These are phyloP conservation scores for Caradrina kadenii DNA, from an alignment of 2,888 invertebrate genomes.

Conservation along the genomic window DNA sequence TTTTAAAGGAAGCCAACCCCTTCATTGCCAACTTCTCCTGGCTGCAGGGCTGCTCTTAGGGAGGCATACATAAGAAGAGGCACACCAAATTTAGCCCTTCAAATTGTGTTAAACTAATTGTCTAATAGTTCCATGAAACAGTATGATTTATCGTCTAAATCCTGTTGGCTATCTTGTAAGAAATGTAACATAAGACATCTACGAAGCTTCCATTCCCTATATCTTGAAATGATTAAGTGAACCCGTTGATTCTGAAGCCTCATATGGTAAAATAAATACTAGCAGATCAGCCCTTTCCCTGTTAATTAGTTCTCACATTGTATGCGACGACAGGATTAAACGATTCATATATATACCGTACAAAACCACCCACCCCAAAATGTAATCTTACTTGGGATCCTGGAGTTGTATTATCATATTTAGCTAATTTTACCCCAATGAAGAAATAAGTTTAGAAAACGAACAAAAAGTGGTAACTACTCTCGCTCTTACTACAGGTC, in stretches of 20 bases:
- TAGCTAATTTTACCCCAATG: not conserved
- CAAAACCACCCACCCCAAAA: conserved; percentile 11
- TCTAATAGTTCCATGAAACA: conserved; percentile 1
- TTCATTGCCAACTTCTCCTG: conserved; percentile 11
- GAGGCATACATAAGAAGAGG: conserved; percentile 1
- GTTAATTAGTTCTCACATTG: not conserved
- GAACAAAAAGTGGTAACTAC: conserved; percentile 6
- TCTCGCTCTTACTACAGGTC: not conserved
- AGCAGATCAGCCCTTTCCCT: conserved; percentile 1
- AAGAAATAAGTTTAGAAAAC: not conserved
- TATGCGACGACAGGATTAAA: conserved; percentile 8
- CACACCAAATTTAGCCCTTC: not conserved
- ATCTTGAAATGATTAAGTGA: not conserved
- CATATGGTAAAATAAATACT: conserved; percentile 7
- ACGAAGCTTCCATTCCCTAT: not conserved
- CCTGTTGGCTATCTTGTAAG: not conserved
- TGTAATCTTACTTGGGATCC: conserved; percentile 7
- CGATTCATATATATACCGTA: not conserved
- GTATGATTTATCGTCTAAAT: not conserved
- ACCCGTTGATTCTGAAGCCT: too few relatives aligned
- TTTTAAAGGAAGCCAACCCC: not conserved
- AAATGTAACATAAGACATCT: not conserved
- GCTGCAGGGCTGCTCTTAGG: conserved; percentile 16
- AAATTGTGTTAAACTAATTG: not conserved
- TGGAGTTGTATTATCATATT: not conserved